Evolutionary conservation across 2,888 invertebrate genomes (phyloP), one percentile per base, ranked within the genome.

Genomic region (Ctenicera cuprea): DNA sequence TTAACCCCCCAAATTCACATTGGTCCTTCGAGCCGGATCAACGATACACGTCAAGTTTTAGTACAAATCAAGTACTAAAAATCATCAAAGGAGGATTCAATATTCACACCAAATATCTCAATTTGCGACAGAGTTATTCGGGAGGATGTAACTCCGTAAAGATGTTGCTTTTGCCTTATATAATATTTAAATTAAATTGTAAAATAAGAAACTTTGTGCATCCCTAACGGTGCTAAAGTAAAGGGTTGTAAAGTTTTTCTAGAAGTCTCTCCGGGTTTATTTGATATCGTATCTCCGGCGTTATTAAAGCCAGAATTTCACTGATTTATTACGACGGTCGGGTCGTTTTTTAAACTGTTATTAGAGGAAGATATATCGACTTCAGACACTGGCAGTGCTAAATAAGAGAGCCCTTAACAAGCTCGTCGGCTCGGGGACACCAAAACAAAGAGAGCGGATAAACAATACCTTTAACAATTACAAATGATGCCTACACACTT

Each of bases 401-500:
- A 67, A 54, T 48, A 48, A 63, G 38, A 63, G 38, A 22, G 48
- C 16, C 30, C 48, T 48, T 63, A 63, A 59, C 59, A 63, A 63
- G 63, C 48, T 63, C 38, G 43, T 50, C 14, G 30, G 22, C 4
- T 54, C 54, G 54, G 54, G 41, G 37, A 52, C 38, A 38, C 37
- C 14, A 26, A 38, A 66, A 66, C 65, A 66, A 66, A 52, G 65
- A 52, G 52, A 37, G 18, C 52, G 20, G 26, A 54, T 43, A 66
- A 66, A 66, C 65, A 66, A 66, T 66, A 66, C 63, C 63, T 54
- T 37, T 63, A 63, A 63, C 65, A 66, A 66, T 66, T 66, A 66
- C 54, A 66, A 66, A 66, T 41, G 65, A 41, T 33, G 52, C 45
- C 20, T 41, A 38, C 61, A 38, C 61, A 52, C 52, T 66, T 66